These are phyloP conservation scores for Zoanthus sansibaricus DNA, from an alignment of 92 coral and sea anemone species.

Conservation along the genomic window DNA sequence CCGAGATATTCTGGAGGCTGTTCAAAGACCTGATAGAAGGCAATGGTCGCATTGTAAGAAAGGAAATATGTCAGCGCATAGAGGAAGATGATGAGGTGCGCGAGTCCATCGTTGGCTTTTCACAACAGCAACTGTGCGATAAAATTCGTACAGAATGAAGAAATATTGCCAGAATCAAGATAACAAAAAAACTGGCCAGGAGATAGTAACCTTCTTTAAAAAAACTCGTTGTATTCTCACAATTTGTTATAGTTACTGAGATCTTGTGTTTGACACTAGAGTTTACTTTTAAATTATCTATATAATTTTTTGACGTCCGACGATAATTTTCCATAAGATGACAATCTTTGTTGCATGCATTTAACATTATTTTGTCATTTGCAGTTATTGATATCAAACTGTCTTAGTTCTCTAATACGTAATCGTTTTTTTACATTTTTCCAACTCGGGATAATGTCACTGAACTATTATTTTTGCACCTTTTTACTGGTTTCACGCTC, in stretches of 20 bases:
- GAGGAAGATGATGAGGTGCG: constrained; percentile 42
- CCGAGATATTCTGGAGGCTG: constrained; percentile 40
- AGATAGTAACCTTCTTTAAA: neutral
- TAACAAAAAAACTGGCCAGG: constrained; percentile 16
- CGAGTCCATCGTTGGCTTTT: constrained; percentile 38
- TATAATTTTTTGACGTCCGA: neutral
- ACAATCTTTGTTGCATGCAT: neutral
- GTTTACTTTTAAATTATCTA: neutral
- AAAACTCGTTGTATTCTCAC: neutral
- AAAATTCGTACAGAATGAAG: constrained; percentile 63
- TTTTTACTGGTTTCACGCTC: too few species aligned
- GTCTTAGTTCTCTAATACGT: constrained; percentile 23
- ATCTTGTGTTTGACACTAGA: neutral
- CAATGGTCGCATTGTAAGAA: too few species aligned
- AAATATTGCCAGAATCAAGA: constrained; percentile 21
- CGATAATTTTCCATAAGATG: constrained; percentile 1
- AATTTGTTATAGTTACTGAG: neutral
- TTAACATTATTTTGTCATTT: constrained; percentile 18
- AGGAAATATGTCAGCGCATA: neutral
- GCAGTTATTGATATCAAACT: constrained; percentile 22
- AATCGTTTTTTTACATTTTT: neutral
- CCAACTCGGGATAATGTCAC: neutral
- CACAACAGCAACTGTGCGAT: constrained; percentile 53
- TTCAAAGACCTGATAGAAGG: constrained; percentile 34
- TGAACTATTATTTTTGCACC: too few species aligned